phyloP scores from a whole-genome alignment of 2,888 invertebrate genomes.

The Drosophila tanythrix region DNA sequence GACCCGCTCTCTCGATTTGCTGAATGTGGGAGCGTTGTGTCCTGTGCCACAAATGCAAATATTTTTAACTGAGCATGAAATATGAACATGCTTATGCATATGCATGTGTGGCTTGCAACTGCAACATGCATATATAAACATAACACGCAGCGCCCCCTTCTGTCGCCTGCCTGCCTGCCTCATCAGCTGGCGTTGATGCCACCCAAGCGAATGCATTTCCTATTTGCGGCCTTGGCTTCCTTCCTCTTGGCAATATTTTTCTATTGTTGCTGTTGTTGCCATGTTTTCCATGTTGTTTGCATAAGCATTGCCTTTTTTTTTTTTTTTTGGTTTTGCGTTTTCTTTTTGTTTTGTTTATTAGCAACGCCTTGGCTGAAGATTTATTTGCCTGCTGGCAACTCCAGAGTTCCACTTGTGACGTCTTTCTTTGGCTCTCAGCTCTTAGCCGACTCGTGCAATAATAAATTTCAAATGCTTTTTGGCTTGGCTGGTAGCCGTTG shows the following conservation, averaged over 20 bases:
- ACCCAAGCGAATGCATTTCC: conserved; percentile 65
- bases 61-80: conserved; percentile 10
- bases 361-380: conserved; percentile 41
- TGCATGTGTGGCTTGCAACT: conserved; percentile 36
- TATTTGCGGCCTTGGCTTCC: conserved; percentile 73
- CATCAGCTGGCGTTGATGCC: conserved; percentile 30
- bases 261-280: conserved; percentile 22
- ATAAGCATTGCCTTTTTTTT: conserved; percentile 59
- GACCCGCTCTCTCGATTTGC: conserved; percentile 9
- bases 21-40: conserved; percentile 43
- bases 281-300: conserved; percentile 50
- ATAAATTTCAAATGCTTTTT: conserved; percentile 63
- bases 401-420: conserved; percentile 35
- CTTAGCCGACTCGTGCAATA: conserved; percentile 54
- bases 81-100: background rate
- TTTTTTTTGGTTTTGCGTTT: conserved; percentile 14
- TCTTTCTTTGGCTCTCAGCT: conserved; percentile 31
- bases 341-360: conserved; percentile 35
- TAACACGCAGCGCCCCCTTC: conserved; percentile 20
- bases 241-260: conserved; percentile 50
- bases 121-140: conserved; percentile 47
- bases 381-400: conserved; percentile 42
- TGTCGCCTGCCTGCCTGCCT: background rate
- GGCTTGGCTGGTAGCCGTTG: conserved; percentile 33
- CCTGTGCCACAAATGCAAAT: conserved; percentile 30